Evolutionary conservation across 2,113 vertebrate genomes (phyloP), one percentile per base, ranked within the genome.

Genomic region (Callopanchax toddi): DNA sequence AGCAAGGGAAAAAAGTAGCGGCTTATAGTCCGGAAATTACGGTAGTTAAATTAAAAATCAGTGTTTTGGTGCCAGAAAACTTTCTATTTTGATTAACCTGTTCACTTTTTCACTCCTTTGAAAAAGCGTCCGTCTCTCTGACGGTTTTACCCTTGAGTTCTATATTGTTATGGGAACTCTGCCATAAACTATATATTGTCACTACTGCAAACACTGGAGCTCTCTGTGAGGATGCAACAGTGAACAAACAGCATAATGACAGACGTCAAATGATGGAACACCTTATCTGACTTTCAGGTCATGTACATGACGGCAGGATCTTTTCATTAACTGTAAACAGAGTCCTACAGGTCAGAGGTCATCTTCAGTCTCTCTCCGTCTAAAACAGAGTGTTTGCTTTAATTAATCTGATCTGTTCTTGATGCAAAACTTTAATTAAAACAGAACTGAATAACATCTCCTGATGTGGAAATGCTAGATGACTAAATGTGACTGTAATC

Each of bases 131-230:
- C 10, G 36, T 18, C 49, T 32, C 16, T 32, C 16, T 51, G 49
- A 51, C 32, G 49, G 49, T 32, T 32, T 51, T 32, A 32, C 49
- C 49, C 25, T 51, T 51, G 49, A 11, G 29, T 18, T 51, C 49
- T 51, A 32, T 32, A 32, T 18, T 51, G 49, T 51, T 51, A 18
- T 51, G 49, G 49, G 49, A 51, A n/a, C 25, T 32, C 25, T 11
- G 25, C 49, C 49, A 32, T 18, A 5, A 51, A 54, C 20, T 23
- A 34, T 22, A 23, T 23, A 39, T 10, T 17, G 13, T 39, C 20
- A 40, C 36, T 4, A 55, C 13, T 23, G 13, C 20, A 55, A 39
- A 55, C 23, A 32, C 17, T 34, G 26, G 8, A 10, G 50, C n/a
- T 36, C 11, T 16, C 15, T 40, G 15, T 10, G 13, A 16, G 11